A percentile compares a stretch with the other conserved stretches of the same genome.
phyloP scores from a whole-genome alignment of 2,888 invertebrate genomes.

The Eristalinus aeneus region DNA sequence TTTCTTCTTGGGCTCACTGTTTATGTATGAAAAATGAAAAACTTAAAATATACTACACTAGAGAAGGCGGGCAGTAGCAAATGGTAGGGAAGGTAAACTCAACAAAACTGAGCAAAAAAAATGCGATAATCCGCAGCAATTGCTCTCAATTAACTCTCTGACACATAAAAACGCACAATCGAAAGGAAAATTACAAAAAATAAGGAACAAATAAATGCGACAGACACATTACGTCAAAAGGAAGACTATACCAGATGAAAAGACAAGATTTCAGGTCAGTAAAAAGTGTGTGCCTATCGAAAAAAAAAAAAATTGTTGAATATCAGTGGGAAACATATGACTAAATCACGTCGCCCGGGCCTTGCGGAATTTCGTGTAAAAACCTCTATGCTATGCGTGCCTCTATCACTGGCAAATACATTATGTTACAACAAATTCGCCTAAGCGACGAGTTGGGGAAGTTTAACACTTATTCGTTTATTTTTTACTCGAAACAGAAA shows the following conservation, averaged over 20 bases:
- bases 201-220: slow-evolving; percentile 3
- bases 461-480: neutral
- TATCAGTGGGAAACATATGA: slow-evolving; percentile 20
- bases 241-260: slow-evolving; percentile 1
- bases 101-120: slow-evolving; percentile 41
- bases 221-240: slow-evolving; percentile 11
- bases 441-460: neutral
- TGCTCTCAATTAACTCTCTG: slow-evolving; percentile 64
- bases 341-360: neutral
- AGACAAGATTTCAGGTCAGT: slow-evolving; percentile 21
- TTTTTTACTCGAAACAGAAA: neutral
- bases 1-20: slow-evolving; percentile 9
- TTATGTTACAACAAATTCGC: neutral
- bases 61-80: neutral
- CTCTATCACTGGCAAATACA: neutral
- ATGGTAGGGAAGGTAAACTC: neutral
- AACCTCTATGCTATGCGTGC: neutral
- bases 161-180: slow-evolving; percentile 54
- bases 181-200: slow-evolving; percentile 50
- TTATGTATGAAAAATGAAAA: slow-evolving; percentile 44
- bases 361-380: neutral
- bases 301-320: slow-evolving; percentile 27
- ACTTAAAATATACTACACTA: slow-evolving; percentile 27
- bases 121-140: slow-evolving; percentile 65
- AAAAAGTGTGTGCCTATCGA: neutral